Evolutionary conservation across 1,140 invertebrate genomes (phyloP).

Genomic region (Frieseomelitta varia): DNA sequence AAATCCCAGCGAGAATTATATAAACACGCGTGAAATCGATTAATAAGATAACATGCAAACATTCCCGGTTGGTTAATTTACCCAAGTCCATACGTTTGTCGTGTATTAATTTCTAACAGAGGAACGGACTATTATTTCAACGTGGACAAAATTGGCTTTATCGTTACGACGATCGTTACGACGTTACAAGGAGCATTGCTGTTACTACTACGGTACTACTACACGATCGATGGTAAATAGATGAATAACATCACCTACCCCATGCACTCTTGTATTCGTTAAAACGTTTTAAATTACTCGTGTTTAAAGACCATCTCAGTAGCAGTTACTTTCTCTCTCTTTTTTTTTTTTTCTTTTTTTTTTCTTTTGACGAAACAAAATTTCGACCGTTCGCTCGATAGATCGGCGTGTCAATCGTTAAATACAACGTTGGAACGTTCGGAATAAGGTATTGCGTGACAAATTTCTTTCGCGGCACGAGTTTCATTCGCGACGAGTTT

Average conservation of each 20-base stretch:
- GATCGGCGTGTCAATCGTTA: not conserved
- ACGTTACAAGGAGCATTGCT: not conserved
- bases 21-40: constrained; percentile 57
- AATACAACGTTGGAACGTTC: not conserved
- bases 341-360: too few relatives aligned
- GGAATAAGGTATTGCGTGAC: not conserved
- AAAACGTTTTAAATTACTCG: not conserved
- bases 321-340: not conserved
- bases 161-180: constrained; percentile 15
- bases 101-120: constrained; percentile 24
- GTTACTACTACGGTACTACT: not conserved
- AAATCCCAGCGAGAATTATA: constrained; percentile 55
- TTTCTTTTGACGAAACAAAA: not conserved
- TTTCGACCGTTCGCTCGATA: too few relatives aligned
- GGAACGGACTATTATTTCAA: not conserved
- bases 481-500: not conserved
- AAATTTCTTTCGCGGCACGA: not conserved
- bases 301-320: not conserved
- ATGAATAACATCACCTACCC: constrained; percentile 1
- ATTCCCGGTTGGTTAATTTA: constrained; percentile 64
- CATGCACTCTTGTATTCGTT: constrained; percentile 4
- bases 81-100: constrained; percentile 41
- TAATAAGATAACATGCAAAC: constrained; percentile 66
- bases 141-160: not conserved
- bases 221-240: not conserved